phyloP scores from a whole-genome alignment of 2,888 invertebrate genomes.

The Drepanosiphum platanoidis region DNA sequence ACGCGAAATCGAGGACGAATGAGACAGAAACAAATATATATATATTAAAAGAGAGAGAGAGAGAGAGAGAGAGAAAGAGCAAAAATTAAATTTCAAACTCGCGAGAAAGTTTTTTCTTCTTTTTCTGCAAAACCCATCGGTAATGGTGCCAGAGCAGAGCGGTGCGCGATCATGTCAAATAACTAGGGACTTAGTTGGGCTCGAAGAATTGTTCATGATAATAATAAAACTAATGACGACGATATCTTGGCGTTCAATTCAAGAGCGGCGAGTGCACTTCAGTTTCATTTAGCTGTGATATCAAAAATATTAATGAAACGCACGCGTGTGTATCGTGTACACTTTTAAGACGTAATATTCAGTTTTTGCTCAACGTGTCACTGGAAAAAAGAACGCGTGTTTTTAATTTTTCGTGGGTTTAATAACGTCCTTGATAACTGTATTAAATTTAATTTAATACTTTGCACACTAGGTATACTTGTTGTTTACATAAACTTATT shows the following conservation, averaged over 20 bases:
- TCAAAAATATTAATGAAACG: conserved; percentile 16
- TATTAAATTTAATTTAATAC: too few relatives aligned
- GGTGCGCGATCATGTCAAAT: conserved; percentile 14
- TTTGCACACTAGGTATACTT: too few relatives aligned
- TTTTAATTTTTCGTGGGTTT: too few relatives aligned
- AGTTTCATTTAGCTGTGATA: conserved; percentile 11
- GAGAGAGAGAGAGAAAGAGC: not conserved
- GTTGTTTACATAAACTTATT: too few relatives aligned
- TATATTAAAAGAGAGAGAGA: too few relatives aligned
- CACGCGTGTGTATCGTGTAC: not conserved
- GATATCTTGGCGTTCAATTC: not conserved
- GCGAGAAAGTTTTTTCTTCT: not conserved
- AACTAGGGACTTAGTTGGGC: not conserved
- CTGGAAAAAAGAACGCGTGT: too few relatives aligned
- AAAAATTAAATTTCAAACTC: conserved; percentile 24
- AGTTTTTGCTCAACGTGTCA: not conserved
- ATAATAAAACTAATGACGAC: conserved; percentile 12
- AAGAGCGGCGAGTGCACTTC: not conserved
- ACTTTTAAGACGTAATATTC: not conserved
- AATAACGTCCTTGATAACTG: too few relatives aligned
- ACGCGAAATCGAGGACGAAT: not conserved
- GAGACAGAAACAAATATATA: too few relatives aligned
- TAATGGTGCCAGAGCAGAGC: conserved; percentile 12
- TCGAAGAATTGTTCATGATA: not conserved
- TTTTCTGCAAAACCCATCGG: not conserved